These are phyloP conservation scores for Lordiphosa fenestrarum DNA, from an alignment of 2,888 invertebrate genomes.

Conservation along the genomic window DNA sequence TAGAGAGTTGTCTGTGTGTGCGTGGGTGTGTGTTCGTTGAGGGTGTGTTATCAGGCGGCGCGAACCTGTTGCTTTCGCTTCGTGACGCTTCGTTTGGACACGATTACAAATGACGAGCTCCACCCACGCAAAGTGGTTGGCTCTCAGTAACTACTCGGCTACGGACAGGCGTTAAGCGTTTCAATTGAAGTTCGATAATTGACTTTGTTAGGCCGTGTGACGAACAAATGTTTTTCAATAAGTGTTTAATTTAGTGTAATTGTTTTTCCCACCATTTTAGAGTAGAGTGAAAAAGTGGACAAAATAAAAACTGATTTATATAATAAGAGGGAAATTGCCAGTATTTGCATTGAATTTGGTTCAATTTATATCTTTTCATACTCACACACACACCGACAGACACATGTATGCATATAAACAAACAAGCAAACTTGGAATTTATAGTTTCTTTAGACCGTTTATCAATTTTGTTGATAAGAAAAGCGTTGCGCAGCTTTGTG, in stretches of 20 bases:
- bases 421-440: constrained; percentile 19
- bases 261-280: too few relatives aligned
- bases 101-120: constrained; percentile 2
- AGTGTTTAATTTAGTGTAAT: constrained; percentile 5
- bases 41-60: constrained; percentile 3
- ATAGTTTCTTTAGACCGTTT: constrained; percentile 33
- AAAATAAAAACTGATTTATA: too few relatives aligned
- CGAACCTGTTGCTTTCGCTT: constrained; percentile 9
- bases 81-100: neutral
- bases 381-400: too few relatives aligned
- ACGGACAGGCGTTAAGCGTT: constrained; percentile 33
- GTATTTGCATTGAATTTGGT: too few relatives aligned
- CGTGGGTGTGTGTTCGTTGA: too few relatives aligned
- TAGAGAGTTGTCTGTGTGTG: too few relatives aligned
- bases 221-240: constrained; percentile 4
- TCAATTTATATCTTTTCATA: too few relatives aligned
- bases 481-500: constrained; percentile 35
- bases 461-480: constrained; percentile 56
- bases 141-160: constrained; percentile 37
- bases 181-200: constrained; percentile 16
- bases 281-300: too few relatives aligned
- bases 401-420: constrained; percentile 4
- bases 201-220: constrained; percentile 22
- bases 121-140: neutral
- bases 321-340: too few relatives aligned